A percentile compares a stretch with the other conserved stretches of the same genome.
These are phyloP conservation scores for Polyommatus icarus DNA, from an alignment of 2,888 invertebrate genomes.

Conservation along the genomic window DNA sequence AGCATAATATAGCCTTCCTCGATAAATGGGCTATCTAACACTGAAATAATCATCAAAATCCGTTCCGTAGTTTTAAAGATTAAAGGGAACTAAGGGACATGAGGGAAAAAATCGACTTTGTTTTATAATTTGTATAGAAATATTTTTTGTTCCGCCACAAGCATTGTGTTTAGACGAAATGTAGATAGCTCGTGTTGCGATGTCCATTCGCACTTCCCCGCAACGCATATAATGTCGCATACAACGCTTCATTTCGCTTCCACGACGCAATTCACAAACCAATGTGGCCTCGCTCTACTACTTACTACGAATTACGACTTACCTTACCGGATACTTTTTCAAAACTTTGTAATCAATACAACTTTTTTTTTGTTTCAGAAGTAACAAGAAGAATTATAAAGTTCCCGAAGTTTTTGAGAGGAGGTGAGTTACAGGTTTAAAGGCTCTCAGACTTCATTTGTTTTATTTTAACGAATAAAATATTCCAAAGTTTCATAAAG, in stretches of 20 bases:
- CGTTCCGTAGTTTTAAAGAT: no score
- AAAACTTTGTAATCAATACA: neutral
- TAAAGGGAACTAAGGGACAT: no score
- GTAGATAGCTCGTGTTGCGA: neutral
- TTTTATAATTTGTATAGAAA: no score
- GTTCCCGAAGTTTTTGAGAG: conserved; percentile 49
- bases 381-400: conserved; percentile 48
- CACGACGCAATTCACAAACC: neutral
- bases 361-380: conserved; percentile 50
- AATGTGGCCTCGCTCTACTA: neutral
- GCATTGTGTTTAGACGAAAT: neutral
- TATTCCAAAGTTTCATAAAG: conserved; percentile 1
- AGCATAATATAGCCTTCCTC: no score
- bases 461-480: neutral
- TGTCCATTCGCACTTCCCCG: neutral
- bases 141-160: neutral
- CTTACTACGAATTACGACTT: neutral
- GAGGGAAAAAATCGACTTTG: no score
- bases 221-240: neutral
- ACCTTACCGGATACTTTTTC: neutral
- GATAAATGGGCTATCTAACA: no score
- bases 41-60: no score
- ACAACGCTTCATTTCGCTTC: neutral
- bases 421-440: conserved; percentile 46
- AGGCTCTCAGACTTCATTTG: neutral